A percentile compares a stretch with the other conserved stretches of the same genome.
These are phyloP conservation scores for Mormyrops boulengeri DNA, from an alignment of 2,797 vertebrate genomes.

Conservation along the genomic window DNA sequence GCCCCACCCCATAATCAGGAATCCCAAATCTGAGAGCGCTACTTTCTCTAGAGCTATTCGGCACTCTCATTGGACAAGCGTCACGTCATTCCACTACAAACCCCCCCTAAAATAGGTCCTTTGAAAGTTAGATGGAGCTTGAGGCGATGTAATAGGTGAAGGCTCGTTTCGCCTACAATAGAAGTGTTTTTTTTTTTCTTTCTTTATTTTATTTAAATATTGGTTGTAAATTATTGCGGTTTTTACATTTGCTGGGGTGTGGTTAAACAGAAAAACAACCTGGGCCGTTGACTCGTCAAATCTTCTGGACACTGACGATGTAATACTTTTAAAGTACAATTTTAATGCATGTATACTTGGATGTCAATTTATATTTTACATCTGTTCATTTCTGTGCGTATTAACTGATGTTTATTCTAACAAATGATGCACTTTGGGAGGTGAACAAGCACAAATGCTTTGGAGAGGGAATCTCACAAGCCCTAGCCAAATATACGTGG, in stretches of 20 bases:
- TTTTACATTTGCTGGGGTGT: slow-evolving; percentile 14
- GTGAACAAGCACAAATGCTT: background rate
- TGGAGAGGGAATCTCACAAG: background rate
- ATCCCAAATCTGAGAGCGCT: background rate
- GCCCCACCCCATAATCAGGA: background rate
- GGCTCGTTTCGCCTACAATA: slow-evolving; percentile 44
- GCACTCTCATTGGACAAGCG: slow-evolving; percentile 16
- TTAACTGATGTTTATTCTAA: background rate
- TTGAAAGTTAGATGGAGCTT: slow-evolving; percentile 46
- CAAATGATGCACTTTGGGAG: background rate
- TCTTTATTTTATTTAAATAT: too few relatives aligned
- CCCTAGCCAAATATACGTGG: background rate
- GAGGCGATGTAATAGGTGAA: slow-evolving; percentile 34
- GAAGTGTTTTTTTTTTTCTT: slow-evolving; percentile 21
- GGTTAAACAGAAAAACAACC: background rate
- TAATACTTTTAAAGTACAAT: background rate
- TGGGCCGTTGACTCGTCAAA: background rate
- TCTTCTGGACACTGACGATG: background rate
- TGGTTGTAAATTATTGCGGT: slow-evolving; percentile 7
- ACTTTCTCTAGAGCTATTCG: background rate
- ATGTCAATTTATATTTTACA: background rate
- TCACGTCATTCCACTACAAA: slow-evolving; percentile 9
- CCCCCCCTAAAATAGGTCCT: background rate
- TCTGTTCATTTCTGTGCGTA: background rate
- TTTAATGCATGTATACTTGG: background rate